Conservation (phyloP, 2,113 vertebrate species). For the Jaculus jaculus region DNA sequence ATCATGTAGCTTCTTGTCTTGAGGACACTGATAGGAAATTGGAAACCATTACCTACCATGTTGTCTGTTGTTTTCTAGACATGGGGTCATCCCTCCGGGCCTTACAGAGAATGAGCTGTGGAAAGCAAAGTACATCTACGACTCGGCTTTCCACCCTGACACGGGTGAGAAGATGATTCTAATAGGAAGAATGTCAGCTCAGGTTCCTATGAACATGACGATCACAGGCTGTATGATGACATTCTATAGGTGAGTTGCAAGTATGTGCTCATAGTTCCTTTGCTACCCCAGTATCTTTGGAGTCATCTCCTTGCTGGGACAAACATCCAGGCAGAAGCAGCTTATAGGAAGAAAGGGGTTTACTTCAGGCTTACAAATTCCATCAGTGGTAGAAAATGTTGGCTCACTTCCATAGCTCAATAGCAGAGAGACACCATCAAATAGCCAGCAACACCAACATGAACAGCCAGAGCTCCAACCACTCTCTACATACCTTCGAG, state of each 20-base stretch:
- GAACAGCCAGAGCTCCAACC: too few relatives aligned
- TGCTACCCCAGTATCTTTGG: too few relatives aligned
- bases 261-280: accelerated
- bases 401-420: too few relatives aligned
- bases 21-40: background rate
- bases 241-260: slow-evolving; percentile 92
- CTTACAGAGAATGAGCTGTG: slow-evolving; percentile 97
- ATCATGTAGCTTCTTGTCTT: background rate
- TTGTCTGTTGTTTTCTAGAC: slow-evolving; percentile 81
- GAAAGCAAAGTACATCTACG: slow-evolving; percentile 96
- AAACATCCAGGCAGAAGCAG: too few relatives aligned
- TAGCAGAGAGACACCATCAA: too few relatives aligned
- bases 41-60: background rate
- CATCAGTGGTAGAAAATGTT: too few relatives aligned
- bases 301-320: too few relatives aligned
- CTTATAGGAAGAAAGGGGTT: too few relatives aligned
- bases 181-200: slow-evolving; percentile 98
- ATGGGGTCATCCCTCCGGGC: slow-evolving; percentile 91
- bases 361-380: too few relatives aligned
- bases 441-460: too few relatives aligned
- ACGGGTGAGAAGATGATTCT: slow-evolving; percentile 98
- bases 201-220: slow-evolving; percentile 99
- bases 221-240: slow-evolving; percentile 99
- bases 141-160: slow-evolving; percentile 98
- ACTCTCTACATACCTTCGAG: too few relatives aligned